Evolutionary conservation across 23 tunicate species (phyloP).

Genomic region (Clavelina lepadiformis): DNA sequence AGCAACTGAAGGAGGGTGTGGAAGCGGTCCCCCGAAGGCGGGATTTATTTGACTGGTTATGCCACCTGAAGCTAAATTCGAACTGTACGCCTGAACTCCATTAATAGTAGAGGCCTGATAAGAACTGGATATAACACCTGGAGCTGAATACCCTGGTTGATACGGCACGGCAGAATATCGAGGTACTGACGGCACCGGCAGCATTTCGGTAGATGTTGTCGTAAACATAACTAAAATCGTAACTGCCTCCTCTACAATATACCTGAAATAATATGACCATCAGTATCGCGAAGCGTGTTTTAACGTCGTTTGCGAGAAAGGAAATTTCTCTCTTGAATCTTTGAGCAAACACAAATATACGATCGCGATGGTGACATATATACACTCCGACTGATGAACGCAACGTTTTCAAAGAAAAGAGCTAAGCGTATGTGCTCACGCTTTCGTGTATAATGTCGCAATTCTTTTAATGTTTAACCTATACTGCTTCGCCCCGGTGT

Average conservation of each 20-base stretch:
- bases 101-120: conserved; percentile 30
- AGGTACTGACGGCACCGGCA: conserved; percentile 59
- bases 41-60: conserved; percentile 46
- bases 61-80: conserved; percentile 28
- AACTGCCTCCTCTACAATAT: too few species aligned
- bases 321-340: neutral
- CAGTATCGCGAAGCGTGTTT: too few species aligned
- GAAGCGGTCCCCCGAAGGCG: conserved; percentile 29
- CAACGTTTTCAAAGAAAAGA: conserved; percentile 1
- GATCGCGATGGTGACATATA: neutral
- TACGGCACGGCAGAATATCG: conserved; percentile 66
- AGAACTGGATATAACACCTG: conserved; percentile 15
- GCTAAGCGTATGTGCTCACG: conserved; percentile 3
- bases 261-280: too few species aligned
- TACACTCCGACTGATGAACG: neutral
- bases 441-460: neutral
- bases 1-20: conserved; percentile 20
- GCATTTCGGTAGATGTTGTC: conserved; percentile 29
- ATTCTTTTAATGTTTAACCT: conserved; percentile 39
- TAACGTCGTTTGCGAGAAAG: too few species aligned
- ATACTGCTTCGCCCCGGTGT: neutral
- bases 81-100: conserved; percentile 22
- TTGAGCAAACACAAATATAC: conserved; percentile 7
- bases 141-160: conserved; percentile 38
- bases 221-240: conserved; percentile 25